These are phyloP conservation scores for Andricus grossulariae DNA, from an alignment of 1,140 invertebrate species.

Conservation along the genomic window DNA sequence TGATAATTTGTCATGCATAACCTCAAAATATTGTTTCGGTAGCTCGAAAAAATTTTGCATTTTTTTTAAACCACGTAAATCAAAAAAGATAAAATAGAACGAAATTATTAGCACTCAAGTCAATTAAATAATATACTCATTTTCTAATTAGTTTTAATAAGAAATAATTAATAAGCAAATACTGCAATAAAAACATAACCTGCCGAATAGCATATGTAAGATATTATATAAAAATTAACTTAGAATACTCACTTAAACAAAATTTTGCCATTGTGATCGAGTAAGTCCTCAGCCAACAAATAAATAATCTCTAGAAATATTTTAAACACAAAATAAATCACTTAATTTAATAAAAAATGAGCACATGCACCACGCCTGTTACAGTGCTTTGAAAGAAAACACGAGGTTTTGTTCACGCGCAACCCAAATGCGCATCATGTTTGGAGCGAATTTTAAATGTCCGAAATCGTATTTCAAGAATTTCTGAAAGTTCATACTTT, in stretches of 20 bases:
- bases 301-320: not conserved
- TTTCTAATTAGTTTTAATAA: not conserved
- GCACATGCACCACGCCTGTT: conserved; percentile 16
- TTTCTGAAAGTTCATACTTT: no score
- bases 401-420: no score
- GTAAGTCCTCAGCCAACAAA: not conserved
- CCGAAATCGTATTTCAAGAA: no score
- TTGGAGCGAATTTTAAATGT: no score
- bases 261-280: conserved; percentile 75
- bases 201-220: not conserved
- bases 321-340: not conserved
- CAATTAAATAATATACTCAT: not conserved
- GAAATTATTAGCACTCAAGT: no score
- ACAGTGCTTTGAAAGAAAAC: no score
- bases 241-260: conserved; percentile 77
- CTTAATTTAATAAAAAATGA: not conserved
- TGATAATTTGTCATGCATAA: not conserved
- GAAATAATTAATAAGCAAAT: not conserved
- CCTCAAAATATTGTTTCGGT: not conserved
- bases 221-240: not conserved
- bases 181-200: not conserved
- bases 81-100: no score
- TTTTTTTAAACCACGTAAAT: no score
- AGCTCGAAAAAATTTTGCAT: no score
- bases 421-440: no score